phyloP scores from a whole-genome alignment of 1,140 invertebrate species.

The Helicorthomorpha holstii region DNA sequence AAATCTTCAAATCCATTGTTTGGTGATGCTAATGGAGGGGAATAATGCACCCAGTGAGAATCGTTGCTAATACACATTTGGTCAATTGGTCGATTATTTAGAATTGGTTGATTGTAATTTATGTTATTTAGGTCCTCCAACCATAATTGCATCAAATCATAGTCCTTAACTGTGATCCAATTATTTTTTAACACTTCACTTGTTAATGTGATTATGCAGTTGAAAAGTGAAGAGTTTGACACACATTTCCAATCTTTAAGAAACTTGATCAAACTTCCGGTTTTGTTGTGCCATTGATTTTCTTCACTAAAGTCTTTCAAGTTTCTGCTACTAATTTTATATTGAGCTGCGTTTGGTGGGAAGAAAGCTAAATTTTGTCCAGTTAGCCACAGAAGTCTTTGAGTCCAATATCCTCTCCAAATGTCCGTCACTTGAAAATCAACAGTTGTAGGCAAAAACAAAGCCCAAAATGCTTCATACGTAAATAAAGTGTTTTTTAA shows the following conservation, averaged over 20 bases:
- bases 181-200: too few relatives aligned
- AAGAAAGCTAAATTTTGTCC: conserved; percentile 17
- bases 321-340: conserved; percentile 14
- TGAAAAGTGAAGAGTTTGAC: too few relatives aligned
- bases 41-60: too few relatives aligned
- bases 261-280: conserved; percentile 12
- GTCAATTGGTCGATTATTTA: too few relatives aligned
- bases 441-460: conserved; percentile 18
- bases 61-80: too few relatives aligned
- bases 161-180: too few relatives aligned
- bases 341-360: conserved; percentile 15
- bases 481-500: conserved; percentile 23
- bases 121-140: too few relatives aligned
- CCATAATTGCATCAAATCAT: too few relatives aligned
- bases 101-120: too few relatives aligned
- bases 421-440: conserved; percentile 21
- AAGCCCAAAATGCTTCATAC: conserved; percentile 18
- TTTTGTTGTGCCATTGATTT: conserved; percentile 13
- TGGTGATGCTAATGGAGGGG: too few relatives aligned
- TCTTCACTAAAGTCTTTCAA: conserved; percentile 16
- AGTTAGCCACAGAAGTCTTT: conserved; percentile 18
- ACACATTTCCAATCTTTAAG: conserved; percentile 16
- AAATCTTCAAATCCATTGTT: too few relatives aligned
- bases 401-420: conserved; percentile 22
- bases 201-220: too few relatives aligned